These are phyloP conservation scores for Neoitamus cyanurus DNA, from an alignment of 2,888 invertebrate genomes.

Conservation along the genomic window DNA sequence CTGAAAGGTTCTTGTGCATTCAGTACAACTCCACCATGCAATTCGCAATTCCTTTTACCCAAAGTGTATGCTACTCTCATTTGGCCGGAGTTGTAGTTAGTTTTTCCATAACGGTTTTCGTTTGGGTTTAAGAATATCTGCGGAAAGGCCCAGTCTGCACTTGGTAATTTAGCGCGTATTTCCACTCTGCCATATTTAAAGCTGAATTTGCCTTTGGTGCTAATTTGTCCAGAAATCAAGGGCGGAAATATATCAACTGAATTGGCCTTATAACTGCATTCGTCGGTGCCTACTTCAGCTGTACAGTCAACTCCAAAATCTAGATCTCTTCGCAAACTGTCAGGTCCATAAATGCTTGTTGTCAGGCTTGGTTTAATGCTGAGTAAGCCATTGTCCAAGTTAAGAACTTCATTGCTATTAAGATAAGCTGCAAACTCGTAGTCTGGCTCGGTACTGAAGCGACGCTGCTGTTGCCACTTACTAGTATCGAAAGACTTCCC, in stretches of 20 bases:
- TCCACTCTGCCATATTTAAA: conserved; percentile 78
- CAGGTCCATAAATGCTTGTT: conserved; percentile 49
- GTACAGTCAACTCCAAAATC: conserved; percentile 60
- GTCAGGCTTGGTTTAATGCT: conserved; percentile 55
- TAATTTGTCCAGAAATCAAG: conserved; percentile 73
- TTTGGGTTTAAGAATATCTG: conserved; percentile 76
- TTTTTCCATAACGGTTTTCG: conserved; percentile 71
- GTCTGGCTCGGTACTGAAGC: conserved; percentile 60
- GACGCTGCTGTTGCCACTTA: conserved; percentile 60
- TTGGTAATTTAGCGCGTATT: conserved; percentile 77
- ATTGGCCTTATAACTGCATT: conserved; percentile 56
- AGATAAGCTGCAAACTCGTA: conserved; percentile 60
- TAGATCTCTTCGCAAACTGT: not conserved
- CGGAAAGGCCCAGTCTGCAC: conserved; percentile 81
- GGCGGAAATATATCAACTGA: conserved; percentile 72
- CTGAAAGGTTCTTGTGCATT: conserved; percentile 58
- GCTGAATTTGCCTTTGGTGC: conserved; percentile 71
- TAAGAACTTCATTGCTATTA: conserved; percentile 56
- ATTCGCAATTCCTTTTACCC: conserved; percentile 64
- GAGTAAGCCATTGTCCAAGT: conserved; percentile 55
- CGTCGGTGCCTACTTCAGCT: conserved; percentile 56
- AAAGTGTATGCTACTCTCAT: conserved; percentile 77
- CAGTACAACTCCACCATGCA: conserved; percentile 59
- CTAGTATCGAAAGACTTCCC: conserved; percentile 52
- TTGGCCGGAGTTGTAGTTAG: conserved; percentile 72